phyloP scores from a whole-genome alignment of 2,888 invertebrate genomes.

The Andrena camellia region DNA sequence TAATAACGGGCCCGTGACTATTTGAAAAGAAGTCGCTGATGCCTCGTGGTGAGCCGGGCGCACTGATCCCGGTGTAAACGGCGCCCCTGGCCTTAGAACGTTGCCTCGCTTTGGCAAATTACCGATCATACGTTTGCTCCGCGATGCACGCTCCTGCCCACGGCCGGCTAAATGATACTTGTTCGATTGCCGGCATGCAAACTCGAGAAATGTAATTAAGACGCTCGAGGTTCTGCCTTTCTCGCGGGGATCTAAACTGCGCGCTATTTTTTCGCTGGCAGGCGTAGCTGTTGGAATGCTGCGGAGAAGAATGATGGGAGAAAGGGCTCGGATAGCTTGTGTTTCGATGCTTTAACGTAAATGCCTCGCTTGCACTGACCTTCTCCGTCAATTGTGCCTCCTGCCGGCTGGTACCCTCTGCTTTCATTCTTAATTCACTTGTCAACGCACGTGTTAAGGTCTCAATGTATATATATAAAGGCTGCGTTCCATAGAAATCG shows the following conservation, averaged over 20 bases:
- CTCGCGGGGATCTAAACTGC: not conserved
- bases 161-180: not conserved
- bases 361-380: too few species aligned
- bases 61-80: conserved; percentile 33
- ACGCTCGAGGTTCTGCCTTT: not conserved
- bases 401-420: too few species aligned
- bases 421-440: too few species aligned
- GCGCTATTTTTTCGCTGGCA: not conserved
- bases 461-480: too few species aligned
- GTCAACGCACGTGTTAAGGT: too few species aligned
- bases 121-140: conserved; percentile 2
- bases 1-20: conserved; percentile 59
- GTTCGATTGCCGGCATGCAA: not conserved
- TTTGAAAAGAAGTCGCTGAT: conserved; percentile 51
- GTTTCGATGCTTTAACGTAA: too few species aligned
- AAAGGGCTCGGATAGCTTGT: not conserved
- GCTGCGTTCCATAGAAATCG: too few species aligned
- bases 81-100: conserved; percentile 31
- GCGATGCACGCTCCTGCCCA: not conserved
- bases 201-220: conserved; percentile 10
- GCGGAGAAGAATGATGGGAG: not conserved
- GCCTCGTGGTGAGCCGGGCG: not conserved
- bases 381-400: too few species aligned
- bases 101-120: conserved; percentile 11
- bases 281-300: not conserved